Conservation (phyloP, 2,797 vertebrate species). For the Peromyscus nudipes region DNA sequence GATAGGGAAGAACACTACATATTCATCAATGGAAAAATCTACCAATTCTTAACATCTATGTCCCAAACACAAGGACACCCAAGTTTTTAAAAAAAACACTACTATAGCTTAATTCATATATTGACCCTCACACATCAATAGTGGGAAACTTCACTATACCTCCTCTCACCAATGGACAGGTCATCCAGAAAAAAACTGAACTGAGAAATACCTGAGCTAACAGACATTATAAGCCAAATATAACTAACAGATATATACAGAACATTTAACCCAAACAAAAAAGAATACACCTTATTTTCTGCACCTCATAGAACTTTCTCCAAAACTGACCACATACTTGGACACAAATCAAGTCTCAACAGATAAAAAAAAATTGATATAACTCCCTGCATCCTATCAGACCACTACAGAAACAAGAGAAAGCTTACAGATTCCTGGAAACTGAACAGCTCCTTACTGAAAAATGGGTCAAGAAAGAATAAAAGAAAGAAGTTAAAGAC, state of each 20-base stretch:
- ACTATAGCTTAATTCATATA: background rate
- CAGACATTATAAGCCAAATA: background rate
- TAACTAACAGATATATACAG: background rate
- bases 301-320: background rate
- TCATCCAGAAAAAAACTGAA: background rate
- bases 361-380: background rate
- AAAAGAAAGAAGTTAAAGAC: background rate
- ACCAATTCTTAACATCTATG: background rate
- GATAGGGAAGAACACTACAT: background rate
- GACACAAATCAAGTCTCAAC: background rate
- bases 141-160: background rate
- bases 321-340: background rate
- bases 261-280: background rate
- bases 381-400: background rate
- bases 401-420: background rate
- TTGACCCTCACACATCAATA: background rate
- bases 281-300: background rate
- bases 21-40: background rate
- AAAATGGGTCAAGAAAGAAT: background rate
- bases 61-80: background rate
- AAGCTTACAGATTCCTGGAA: background rate
- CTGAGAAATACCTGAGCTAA: background rate
- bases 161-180: background rate
- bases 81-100: background rate
- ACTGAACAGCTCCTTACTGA: background rate